These are phyloP conservation scores for Chlamydotis undulata DNA, from an alignment of 2,113 vertebrate genomes.

Conservation along the genomic window DNA sequence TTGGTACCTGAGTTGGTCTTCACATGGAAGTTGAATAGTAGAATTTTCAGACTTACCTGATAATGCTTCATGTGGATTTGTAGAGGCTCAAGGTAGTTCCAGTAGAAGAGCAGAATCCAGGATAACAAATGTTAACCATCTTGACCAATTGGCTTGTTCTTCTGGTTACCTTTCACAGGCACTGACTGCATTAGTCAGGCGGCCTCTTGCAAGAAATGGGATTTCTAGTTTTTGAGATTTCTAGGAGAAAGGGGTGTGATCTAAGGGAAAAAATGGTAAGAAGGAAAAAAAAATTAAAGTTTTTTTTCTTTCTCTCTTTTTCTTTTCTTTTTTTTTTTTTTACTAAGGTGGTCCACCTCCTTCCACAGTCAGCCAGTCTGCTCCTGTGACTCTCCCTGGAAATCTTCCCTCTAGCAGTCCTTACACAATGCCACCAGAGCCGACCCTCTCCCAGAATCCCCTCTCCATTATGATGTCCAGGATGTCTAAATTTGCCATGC, in stretches of 20 bases:
- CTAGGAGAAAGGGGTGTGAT: neutral
- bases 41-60: neutral
- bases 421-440: slow-evolving; percentile 96
- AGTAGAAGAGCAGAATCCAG: neutral
- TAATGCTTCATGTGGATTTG: neutral
- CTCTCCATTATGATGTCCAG: slow-evolving; percentile 99
- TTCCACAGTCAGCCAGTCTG: slow-evolving; percentile 86
- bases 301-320: neutral
- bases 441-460: slow-evolving; percentile 97
- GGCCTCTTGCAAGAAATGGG: neutral
- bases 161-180: neutral
- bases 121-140: neutral
- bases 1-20: neutral
- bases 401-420: slow-evolving; percentile 93
- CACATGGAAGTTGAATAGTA: neutral
- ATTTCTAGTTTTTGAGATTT: neutral
- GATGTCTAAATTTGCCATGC: slow-evolving; percentile 99
- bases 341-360: slow-evolving; percentile 87
- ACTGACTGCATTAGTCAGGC: neutral
- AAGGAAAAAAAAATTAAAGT: neutral
- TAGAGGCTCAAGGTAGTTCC: neutral
- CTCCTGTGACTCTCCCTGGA: slow-evolving; percentile 83
- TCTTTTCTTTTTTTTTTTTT: neutral
- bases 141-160: neutral
- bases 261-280: neutral